A percentile compares a stretch with the other conserved stretches of the same genome.
phyloP scores from a whole-genome alignment of 2,113 vertebrate species.

The Megalops atlanticus region DNA sequence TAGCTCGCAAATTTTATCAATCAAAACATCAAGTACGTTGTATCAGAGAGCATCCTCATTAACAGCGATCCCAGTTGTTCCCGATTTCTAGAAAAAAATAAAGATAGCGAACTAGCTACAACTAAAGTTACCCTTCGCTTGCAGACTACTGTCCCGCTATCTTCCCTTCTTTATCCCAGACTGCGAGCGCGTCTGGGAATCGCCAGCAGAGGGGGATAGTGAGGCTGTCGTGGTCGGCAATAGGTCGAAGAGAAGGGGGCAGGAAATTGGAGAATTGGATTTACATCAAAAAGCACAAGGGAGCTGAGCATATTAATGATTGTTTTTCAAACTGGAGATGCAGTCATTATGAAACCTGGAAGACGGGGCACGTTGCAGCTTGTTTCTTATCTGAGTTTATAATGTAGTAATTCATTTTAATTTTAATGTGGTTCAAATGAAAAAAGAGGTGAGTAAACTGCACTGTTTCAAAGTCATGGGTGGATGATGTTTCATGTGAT shows the following conservation, averaged over 20 bases:
- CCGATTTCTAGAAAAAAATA: neutral
- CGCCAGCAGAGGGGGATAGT: conserved; percentile 32
- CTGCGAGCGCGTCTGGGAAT: conserved; percentile 13
- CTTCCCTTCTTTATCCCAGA: conserved; percentile 3
- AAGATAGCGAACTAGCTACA: no score
- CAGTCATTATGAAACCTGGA: no score
- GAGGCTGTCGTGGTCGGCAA: neutral
- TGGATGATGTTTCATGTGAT: no score
- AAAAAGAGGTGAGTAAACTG: no score
- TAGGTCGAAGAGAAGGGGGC: neutral
- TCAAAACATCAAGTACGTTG: neutral
- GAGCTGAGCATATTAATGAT: neutral
- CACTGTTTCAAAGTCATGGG: no score
- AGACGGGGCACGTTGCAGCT: no score
- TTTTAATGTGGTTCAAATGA: no score
- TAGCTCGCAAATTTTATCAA: neutral
- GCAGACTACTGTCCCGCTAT: neutral
- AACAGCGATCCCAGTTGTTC: neutral
- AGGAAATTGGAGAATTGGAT: no score
- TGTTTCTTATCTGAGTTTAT: no score
- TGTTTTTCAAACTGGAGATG: neutral
- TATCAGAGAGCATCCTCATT: neutral
- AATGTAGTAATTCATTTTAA: no score
- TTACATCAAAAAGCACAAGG: no score
- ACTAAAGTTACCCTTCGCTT: neutral